Evolutionary conservation across 2,797 vertebrate genomes (phyloP).

Genomic region (Platalea minor): DNA sequence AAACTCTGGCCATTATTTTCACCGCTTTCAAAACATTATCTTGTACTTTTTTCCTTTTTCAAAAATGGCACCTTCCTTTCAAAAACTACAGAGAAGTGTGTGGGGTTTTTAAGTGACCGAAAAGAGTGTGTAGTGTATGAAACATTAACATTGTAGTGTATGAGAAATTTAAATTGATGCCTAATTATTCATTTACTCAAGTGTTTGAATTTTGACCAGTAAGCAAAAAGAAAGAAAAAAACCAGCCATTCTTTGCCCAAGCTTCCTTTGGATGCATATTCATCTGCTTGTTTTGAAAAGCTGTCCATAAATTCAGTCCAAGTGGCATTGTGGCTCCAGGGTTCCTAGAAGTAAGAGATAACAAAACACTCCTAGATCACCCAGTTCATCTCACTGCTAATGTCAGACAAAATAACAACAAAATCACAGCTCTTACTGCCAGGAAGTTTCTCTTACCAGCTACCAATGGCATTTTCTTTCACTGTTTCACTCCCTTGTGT

Average conservation of each 20-base stretch:
- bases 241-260: background rate
- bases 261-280: background rate
- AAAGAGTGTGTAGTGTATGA: background rate
- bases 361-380: conserved; percentile 57
- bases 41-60: background rate
- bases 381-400: conserved; percentile 48
- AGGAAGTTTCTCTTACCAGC: conserved; percentile 32
- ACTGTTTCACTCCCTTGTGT: background rate
- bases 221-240: background rate
- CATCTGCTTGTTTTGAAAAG: conserved; percentile 51
- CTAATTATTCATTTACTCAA: background rate
- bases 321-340: conserved; percentile 54
- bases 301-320: conserved; percentile 31
- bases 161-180: background rate
- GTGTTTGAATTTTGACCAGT: background rate
- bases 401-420: conserved; percentile 65
- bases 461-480: conserved; percentile 1
- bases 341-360: conserved; percentile 69
- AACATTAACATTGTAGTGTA: background rate
- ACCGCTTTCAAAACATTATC: background rate
- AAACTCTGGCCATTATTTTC: background rate
- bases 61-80: background rate
- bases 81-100: background rate
- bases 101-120: background rate
- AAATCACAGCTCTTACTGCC: conserved; percentile 53